Conservation (phyloP, 2,888 invertebrate genomes). For the Oligia fasciuncula region DNA sequence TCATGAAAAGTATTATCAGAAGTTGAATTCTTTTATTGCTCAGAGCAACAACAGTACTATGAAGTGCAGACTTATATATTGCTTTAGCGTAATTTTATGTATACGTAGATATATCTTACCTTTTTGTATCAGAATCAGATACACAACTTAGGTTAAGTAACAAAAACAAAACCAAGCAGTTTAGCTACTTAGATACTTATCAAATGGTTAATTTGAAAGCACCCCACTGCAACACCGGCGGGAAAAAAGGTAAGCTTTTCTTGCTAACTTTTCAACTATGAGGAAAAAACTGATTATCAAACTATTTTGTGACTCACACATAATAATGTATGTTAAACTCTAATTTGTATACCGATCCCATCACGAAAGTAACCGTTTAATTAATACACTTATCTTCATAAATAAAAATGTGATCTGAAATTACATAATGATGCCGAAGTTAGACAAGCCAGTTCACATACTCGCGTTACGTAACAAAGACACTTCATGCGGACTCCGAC, state of each 20-base stretch:
- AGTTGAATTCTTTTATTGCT: conserved; percentile 69
- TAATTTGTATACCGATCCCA: background rate
- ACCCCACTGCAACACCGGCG: conserved; percentile 1
- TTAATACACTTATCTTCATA: conserved; percentile 12
- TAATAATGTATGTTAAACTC: background rate
- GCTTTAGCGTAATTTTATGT: conserved; percentile 19
- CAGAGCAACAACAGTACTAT: conserved; percentile 52
- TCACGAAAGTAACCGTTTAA: background rate
- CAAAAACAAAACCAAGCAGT: conserved; percentile 8
- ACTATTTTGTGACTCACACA: background rate
- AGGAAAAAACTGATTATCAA: background rate
- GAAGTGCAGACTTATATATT: conserved; percentile 60
- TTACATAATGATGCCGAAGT: conserved; percentile 41
- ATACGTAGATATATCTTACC: background rate
- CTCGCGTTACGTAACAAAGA: conserved; percentile 73
- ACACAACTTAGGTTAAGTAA: background rate
- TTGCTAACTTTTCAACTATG: background rate
- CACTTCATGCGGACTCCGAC: conserved; percentile 77
- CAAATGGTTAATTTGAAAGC: conserved; percentile 7
- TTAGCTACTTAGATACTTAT: background rate
- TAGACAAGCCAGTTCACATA: conserved; percentile 44
- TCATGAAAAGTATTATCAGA: conserved; percentile 69
- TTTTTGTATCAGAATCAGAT: background rate
- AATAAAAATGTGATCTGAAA: conserved; percentile 36
- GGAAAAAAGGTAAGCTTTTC: conserved; percentile 33